Percentiles rank a stretch among this genome's conserved stretches.
Conservation (phyloP, 2,888 invertebrate genomes). For the Sinopyrophorus schimmeli region DNA sequence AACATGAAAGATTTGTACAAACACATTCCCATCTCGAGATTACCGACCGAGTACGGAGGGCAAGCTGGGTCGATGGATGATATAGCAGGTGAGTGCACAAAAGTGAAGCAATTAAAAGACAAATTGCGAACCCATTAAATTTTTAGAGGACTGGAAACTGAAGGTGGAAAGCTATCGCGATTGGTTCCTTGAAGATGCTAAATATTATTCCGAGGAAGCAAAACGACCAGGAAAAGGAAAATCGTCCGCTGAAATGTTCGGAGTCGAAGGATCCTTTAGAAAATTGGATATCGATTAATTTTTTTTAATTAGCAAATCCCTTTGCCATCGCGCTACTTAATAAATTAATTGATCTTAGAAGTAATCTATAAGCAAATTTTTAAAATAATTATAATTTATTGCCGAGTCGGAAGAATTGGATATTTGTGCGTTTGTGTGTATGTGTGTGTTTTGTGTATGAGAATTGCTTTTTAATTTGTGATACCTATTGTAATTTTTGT, state of each 20-base stretch:
- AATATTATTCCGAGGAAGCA: conserved; percentile 57
- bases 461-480: no score
- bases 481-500: no score
- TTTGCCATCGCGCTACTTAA: no score
- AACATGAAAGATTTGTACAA: conserved; percentile 59
- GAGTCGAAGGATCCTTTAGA: not conserved
- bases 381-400: no score
- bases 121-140: not conserved
- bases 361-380: no score
- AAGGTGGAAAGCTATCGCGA: conserved; percentile 58
- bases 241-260: conserved; percentile 46
- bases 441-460: no score
- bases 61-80: conserved; percentile 60
- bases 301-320: no score
- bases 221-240: conserved; percentile 59
- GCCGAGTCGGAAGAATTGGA: no score
- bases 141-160: conserved; percentile 57
- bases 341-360: no score
- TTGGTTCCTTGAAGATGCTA: conserved; percentile 59
- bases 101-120: not conserved
- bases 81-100: conserved; percentile 54
- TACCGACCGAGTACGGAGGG: conserved; percentile 71
- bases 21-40: conserved; percentile 60
- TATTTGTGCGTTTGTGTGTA: no score
- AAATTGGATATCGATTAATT: not conserved